Conservation (phyloP, 37 sponge, comb jelly and placozoan genomes). For the Cladorhizidae sp. region DNA sequence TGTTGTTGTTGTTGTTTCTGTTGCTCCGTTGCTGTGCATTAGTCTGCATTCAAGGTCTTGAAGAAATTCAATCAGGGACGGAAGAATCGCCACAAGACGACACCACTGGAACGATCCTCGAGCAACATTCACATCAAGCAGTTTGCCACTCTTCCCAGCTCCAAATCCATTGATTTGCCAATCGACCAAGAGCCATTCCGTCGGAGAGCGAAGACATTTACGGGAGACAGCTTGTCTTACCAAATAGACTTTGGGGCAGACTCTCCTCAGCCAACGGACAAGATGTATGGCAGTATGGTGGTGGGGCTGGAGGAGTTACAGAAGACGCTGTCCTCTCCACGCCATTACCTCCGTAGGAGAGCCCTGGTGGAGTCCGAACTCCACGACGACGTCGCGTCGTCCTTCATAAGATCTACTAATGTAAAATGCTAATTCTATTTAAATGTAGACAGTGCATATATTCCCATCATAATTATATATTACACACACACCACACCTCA, state of each 20-base stretch:
- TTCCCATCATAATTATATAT: too few relatives aligned
- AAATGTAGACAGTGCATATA: too few relatives aligned
- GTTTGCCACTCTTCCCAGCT: too few relatives aligned
- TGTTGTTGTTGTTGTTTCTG: too few relatives aligned
- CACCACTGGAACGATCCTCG: not conserved
- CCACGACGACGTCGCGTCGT: conserved; percentile 13
- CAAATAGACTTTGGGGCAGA: not conserved
- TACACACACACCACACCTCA: too few relatives aligned
- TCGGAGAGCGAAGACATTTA: not conserved
- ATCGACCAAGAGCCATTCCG: not conserved
- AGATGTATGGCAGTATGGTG: not conserved
- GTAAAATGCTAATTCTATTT: too few relatives aligned
- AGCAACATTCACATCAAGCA: not conserved
- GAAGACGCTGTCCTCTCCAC: conserved; percentile 20
- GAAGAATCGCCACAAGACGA: not conserved
- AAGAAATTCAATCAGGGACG: not conserved
- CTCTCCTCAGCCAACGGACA: too few relatives aligned
- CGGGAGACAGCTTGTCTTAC: not conserved
- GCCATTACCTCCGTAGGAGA: conserved; percentile 17
- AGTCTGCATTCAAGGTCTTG: not conserved
- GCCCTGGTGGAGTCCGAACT: conserved; percentile 20
- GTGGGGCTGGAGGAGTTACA: not conserved
- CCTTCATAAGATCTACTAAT: not conserved
- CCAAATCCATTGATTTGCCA: not conserved
- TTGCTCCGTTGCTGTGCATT: too few relatives aligned